Conservation (phyloP, 2,797 vertebrate species). For the Harpagifer antarcticus region DNA sequence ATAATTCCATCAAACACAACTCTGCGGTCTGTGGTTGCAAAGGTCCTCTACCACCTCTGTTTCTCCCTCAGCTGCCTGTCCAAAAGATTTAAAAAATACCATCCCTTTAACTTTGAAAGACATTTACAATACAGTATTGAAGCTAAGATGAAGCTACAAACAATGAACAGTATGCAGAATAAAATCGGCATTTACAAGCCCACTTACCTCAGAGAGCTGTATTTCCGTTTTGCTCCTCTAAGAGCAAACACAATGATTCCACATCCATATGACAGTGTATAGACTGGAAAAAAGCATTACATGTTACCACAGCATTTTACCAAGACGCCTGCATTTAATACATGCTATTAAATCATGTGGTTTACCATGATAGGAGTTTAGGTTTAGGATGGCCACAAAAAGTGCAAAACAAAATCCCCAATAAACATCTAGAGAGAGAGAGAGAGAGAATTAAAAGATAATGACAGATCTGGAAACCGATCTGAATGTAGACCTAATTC, state of each 20-base stretch:
- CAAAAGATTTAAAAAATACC: conserved; percentile 19
- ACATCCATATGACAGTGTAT: conserved; percentile 77
- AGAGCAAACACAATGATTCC: conserved; percentile 76
- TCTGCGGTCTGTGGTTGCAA: conserved; percentile 14
- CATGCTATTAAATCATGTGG: neutral
- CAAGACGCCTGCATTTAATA: neutral
- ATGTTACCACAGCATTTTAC: neutral
- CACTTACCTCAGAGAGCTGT: conserved; percentile 66
- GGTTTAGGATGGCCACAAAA: conserved; percentile 67
- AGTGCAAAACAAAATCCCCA: conserved; percentile 75
- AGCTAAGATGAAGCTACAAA: neutral
- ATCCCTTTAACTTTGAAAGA: neutral
- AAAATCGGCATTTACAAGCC: neutral
- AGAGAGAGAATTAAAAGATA: neutral
- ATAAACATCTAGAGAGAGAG: conserved; percentile 61
- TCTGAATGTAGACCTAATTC: neutral
- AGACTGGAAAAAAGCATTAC: conserved; percentile 67
- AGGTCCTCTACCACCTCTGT: neutral
- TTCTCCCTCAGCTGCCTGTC: conserved; percentile 43
- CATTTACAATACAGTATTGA: neutral
- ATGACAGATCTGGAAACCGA: neutral
- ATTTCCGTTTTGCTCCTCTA: conserved; percentile 72
- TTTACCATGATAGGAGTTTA: conserved; percentile 69
- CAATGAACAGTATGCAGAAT: neutral
- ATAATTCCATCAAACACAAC: neutral